Percentiles rank a stretch among this genome's conserved stretches.
These are phyloP conservation scores for Pyrrhosoma nymphula DNA, from an alignment of 2,888 invertebrate species.

Conservation along the genomic window DNA sequence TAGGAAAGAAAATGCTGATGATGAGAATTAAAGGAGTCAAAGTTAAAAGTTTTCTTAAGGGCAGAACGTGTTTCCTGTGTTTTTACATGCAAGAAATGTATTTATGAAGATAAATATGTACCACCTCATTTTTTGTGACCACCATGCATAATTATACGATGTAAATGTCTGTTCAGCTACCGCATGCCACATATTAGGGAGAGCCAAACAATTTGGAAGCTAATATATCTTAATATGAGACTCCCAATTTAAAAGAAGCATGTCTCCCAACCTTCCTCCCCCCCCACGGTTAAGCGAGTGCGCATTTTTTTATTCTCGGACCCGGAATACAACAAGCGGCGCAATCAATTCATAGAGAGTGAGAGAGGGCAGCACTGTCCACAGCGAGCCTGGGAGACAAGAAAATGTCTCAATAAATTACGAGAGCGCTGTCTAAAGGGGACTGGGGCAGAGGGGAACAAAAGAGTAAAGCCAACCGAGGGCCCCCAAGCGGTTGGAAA, in stretches of 20 bases:
- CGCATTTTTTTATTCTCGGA: background rate
- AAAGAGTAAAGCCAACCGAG: background rate
- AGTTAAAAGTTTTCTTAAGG: too few species aligned
- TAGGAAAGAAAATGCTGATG: too few species aligned
- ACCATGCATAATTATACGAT: too few species aligned
- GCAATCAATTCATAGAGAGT: background rate
- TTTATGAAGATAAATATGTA: too few species aligned
- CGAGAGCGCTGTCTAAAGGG: background rate
- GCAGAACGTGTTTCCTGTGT: too few species aligned
- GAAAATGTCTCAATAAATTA: conserved; percentile 27
- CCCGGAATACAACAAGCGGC: background rate
- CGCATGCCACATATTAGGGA: background rate
- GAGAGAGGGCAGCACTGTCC: background rate
- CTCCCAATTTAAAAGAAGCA: background rate
- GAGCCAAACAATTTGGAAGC: background rate
- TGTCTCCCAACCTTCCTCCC: background rate
- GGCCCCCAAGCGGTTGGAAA: background rate
- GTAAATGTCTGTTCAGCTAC: background rate
- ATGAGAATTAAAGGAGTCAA: too few species aligned
- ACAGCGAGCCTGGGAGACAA: background rate
- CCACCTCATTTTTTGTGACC: too few species aligned
- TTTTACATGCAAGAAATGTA: too few species aligned
- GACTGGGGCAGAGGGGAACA: background rate
- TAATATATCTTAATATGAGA: background rate
- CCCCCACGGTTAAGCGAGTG: background rate